Evolutionary conservation across 2,797 vertebrate species (phyloP).

Genomic region (Gymnocypris eckloni): DNA sequence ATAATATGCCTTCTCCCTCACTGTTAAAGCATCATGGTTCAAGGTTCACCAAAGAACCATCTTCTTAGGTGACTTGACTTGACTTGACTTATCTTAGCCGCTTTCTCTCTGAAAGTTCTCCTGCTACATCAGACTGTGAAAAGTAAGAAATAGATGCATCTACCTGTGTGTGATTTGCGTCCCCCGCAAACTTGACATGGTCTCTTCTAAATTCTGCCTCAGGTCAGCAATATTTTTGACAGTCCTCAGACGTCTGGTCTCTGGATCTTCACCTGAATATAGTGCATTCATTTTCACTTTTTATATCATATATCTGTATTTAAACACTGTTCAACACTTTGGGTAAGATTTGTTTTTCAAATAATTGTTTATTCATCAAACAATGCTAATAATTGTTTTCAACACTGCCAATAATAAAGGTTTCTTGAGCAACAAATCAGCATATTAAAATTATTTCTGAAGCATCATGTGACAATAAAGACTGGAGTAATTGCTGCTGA

Average conservation of each 20-base stretch:
- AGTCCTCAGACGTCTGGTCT: constrained; percentile 89
- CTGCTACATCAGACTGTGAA: too few species aligned
- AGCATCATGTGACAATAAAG: not conserved
- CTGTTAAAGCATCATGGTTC: not conserved
- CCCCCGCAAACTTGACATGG: constrained; percentile 96
- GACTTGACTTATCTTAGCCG: not conserved
- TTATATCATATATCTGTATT: not conserved
- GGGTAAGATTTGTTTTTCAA: not conserved
- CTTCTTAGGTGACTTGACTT: too few species aligned
- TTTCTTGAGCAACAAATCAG: not conserved
- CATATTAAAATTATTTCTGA: not conserved
- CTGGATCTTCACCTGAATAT: constrained; percentile 88
- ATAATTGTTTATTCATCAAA: not conserved
- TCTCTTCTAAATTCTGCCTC: constrained; percentile 96
- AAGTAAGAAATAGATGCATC: not conserved
- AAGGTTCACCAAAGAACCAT: not conserved
- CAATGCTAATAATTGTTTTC: not conserved
- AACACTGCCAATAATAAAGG: not conserved
- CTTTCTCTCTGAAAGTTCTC: not conserved
- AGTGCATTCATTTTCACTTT: not conserved
- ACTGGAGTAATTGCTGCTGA: not conserved
- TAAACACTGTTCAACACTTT: not conserved
- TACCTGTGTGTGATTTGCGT: constrained; percentile 98
- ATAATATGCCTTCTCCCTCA: not conserved
- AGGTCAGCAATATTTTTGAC: constrained; percentile 98